Evolutionary conservation across 2,113 vertebrate genomes (phyloP), one percentile per base, ranked within the genome.

Genomic region (Spheniscus mendiculus): DNA sequence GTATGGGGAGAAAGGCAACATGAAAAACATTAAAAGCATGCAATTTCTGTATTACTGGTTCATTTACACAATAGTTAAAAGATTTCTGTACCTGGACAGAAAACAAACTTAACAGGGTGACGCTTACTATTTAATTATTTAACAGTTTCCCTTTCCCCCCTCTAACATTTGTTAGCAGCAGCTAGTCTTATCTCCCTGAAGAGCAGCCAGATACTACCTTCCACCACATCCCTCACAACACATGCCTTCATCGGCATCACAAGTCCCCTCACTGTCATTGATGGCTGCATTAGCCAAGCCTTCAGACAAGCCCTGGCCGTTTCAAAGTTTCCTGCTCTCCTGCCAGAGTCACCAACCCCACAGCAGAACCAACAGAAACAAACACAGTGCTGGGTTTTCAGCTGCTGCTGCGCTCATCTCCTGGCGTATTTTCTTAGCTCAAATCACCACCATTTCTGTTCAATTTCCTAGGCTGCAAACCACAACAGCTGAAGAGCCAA

Each of bases 201-300:
- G 78, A 87, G 38, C 73, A 91, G 30, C 50, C 45, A 66, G 49
- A 16, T 32, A 10, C 50, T 4, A 36, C n/a, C 22, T 90, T 71
- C 47, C 58, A 45, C 61, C 45, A 71, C 49, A 69, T 29, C 12
- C 15, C 9, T 65, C n/a, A 21, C 7, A 66, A 49, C 30, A n/a
- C 4, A 4, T 1, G 1, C 25, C n/a, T 62, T 66, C 55, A 11
- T 6, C 4, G 1, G 7, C 44, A 38, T 27, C 40, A 40, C 22
- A 36, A 16, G 44, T 3, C 76, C 61, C 70, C 77, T 63, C 0
- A 0, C 20, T 2, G 0, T 20, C 3, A 0, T 0, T 11, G 30
- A 40, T 0, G 4, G 85, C 69, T 55, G 29, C 25, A 0, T 72
- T 45, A 40, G 29, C 25, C 50, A n/a, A 53, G 36, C 59, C 49